These are phyloP conservation scores for Calameuta filiformis DNA, from an alignment of 2,888 invertebrate species.

Conservation along the genomic window DNA sequence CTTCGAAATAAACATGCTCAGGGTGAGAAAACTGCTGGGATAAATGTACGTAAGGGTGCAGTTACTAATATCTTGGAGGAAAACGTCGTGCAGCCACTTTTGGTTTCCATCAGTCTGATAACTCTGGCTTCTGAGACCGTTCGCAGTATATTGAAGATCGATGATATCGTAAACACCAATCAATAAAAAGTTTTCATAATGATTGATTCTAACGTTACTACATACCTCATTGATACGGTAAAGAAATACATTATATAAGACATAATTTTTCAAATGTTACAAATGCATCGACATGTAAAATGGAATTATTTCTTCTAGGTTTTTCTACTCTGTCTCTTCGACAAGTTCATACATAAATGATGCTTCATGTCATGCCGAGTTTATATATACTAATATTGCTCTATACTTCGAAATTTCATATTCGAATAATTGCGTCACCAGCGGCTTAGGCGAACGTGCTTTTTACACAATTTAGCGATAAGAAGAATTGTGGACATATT, in stretches of 20 bases:
- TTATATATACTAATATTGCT: neutral
- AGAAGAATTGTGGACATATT: neutral
- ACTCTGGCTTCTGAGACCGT: slow-evolving; percentile 97
- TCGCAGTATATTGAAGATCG: slow-evolving; percentile 97
- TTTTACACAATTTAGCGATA: neutral
- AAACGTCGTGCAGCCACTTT: slow-evolving; percentile 96
- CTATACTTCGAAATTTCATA: neutral
- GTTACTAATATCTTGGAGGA: slow-evolving; percentile 98
- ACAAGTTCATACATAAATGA: neutral
- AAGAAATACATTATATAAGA: neutral
- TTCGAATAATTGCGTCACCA: neutral
- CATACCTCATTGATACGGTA: neutral
- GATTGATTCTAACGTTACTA: neutral
- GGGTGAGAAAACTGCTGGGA: slow-evolving; percentile 88
- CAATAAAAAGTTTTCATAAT: slow-evolving; percentile 39
- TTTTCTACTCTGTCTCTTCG: neutral
- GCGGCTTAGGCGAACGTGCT: neutral
- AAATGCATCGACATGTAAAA: neutral
- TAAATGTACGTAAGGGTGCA: slow-evolving; percentile 95
- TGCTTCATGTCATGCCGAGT: neutral
- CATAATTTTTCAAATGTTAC: neutral
- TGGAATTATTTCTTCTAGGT: neutral
- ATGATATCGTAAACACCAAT: slow-evolving; percentile 89
- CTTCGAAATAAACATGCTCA: slow-evolving; percentile 92
- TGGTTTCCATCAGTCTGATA: slow-evolving; percentile 94